Evolutionary conservation across 2,888 invertebrate species (phyloP), one percentile per base, ranked within the genome.

Genomic region (Ichneumoninae sp.): DNA sequence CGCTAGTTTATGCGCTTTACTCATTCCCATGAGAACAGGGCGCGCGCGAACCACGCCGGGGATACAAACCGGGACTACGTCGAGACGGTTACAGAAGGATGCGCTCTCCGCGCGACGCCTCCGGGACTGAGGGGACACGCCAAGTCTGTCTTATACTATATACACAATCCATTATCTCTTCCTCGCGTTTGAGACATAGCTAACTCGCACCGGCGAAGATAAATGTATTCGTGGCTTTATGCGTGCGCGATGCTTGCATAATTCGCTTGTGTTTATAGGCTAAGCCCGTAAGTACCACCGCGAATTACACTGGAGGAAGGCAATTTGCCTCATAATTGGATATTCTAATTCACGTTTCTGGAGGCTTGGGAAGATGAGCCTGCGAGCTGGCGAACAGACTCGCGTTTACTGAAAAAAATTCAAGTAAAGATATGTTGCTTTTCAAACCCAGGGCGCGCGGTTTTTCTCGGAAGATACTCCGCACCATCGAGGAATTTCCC

Each of bases 161-260:
- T 76, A 80, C 52, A 57, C 66, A 57, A 76, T 60, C 77, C 73
- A 84, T 84, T 81, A 84, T 74, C 73, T 73, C 68, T 69, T 77
- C 44, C 68, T 73, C 76, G 13, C 19, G 44, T 71, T n/a, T 47
- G 36, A 19, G 47, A 65, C 33, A 26, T 57, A 44, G 44, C 44
- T 13, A 16, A 30, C 33, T 63, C 19, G 26, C n/a, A 40, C 10
- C 33, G 30, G 66, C n/a, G 63, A 33, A 63, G 44, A 65, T 70
- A 13, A 47, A 73, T 44, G 60, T 50, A 69, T 26, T 54, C 47
- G 54, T 33, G 44, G 57, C 47, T 79, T 40, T 71, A 30, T 65
- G 65, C 70, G 22, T 54, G 36, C 13, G 54, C 30, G 66, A 73
- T 40, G 44, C 36, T 44, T 54, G 54, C 79, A 44, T 66, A 73